A percentile compares a stretch with the other conserved stretches of the same genome.
Conservation (phyloP, 2,888 invertebrate genomes). For the Polia nebulosa region DNA sequence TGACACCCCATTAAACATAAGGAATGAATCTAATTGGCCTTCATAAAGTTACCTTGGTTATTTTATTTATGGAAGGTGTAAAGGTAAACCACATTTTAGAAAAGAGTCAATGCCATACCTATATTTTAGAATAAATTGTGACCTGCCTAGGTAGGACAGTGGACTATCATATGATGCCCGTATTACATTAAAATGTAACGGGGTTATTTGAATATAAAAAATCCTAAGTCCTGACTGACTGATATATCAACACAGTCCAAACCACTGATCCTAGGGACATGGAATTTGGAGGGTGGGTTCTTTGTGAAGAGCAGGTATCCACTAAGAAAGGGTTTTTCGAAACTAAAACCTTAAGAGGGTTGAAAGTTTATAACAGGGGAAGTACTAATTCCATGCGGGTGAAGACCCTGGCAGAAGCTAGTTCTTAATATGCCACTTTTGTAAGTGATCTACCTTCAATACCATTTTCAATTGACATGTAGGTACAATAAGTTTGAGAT, state of each 20-base stretch:
- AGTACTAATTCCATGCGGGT: too few relatives aligned
- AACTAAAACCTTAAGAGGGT: too few relatives aligned
- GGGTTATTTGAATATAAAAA: not conserved
- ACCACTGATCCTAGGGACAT: too few relatives aligned
- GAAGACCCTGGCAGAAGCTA: too few relatives aligned
- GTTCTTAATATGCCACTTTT: not conserved
- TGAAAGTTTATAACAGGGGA: too few relatives aligned
- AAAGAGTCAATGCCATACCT: not conserved
- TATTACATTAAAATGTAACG: not conserved
- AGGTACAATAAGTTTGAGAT: not conserved
- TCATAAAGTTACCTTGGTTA: not conserved
- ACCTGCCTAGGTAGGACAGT: not conserved
- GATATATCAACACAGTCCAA: too few relatives aligned
- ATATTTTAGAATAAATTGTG: not conserved
- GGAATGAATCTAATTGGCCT: constrained; percentile 11
- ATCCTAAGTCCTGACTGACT: too few relatives aligned
- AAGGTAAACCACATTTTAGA: constrained; percentile 5
- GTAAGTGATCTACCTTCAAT: not conserved
- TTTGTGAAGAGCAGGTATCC: too few relatives aligned
- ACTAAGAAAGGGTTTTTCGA: too few relatives aligned
- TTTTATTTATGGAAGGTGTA: constrained; percentile 9
- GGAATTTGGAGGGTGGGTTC: too few relatives aligned
- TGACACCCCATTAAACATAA: constrained; percentile 1
- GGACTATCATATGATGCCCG: not conserved
- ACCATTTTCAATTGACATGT: not conserved